Base-by-base conservation (phyloP, 2,797 vertebrate species). In the Poeciliopsis presidionis region DNA sequence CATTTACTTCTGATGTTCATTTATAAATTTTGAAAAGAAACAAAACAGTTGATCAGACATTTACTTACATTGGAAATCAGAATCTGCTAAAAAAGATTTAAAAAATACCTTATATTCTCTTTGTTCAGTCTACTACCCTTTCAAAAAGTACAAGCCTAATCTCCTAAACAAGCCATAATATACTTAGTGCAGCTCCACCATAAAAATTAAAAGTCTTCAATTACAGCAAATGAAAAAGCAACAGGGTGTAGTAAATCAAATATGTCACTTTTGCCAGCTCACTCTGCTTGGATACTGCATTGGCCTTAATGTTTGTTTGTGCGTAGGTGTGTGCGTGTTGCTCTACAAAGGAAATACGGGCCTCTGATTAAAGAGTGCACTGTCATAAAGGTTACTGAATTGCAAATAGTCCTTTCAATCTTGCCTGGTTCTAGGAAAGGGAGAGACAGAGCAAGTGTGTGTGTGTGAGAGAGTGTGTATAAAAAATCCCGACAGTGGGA, bases 321-420 rank as follows among this genome's bases (percentile, higher is more conserved):
- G 94, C 95, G 95, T 96, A 86, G 96, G 96, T 96, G 96, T 96
- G 96, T 96, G 95, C 96, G 96, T 83, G 81, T 80, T 51, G 95
- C 95, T 96, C 96, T 96, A 96, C 88, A 93, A 97, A 97, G 96
- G 97, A 99, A 98, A 98, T 97, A 97, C 97, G 96, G 96, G 89
- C 79, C 96, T 96, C 97, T 99, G 98, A 99, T 99, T 99, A 98
- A 99, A 99, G 97, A 97, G 96, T 97, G 97, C 96, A 96, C 97
- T 97, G 97, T 98, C 97, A 99, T 99, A 98, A 98, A 98, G 98
- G 98, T 99, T 99, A 99, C 97, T 97, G 97, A 97, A 98, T 98
- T 98, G 98, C 98, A 99, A 99, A 99, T 99, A 97, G 97, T 97
- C 96, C 97, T 97, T 97, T 99, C 97, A 97, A 98, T 99, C 97